These are phyloP conservation scores for Steinernema hermaphroditum DNA, from an alignment of 2,888 invertebrate genomes.

Conservation along the genomic window DNA sequence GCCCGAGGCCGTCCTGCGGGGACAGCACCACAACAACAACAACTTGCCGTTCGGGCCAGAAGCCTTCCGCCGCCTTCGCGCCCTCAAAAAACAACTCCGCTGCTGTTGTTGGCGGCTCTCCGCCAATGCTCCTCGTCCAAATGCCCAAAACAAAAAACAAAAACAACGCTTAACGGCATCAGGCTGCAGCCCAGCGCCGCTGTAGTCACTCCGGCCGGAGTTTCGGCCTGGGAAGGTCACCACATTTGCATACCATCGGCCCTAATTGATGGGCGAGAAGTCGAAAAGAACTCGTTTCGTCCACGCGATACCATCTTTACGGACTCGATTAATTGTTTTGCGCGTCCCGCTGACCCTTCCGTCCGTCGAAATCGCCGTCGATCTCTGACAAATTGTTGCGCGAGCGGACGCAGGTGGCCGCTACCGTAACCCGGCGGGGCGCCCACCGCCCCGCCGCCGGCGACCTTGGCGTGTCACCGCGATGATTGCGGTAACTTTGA, in stretches of 20 bases:
- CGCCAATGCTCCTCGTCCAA: slow-evolving; percentile 2
- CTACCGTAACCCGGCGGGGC: slow-evolving; percentile 13
- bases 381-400: slow-evolving; percentile 30
- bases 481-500: slow-evolving; percentile 30
- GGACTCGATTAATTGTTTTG: slow-evolving; percentile 22
- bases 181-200: not conserved
- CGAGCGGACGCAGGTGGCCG: slow-evolving; percentile 9
- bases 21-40: slow-evolving; percentile 30
- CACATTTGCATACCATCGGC: too few relatives aligned
- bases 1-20: not conserved
- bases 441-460: not conserved
- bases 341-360: slow-evolving; percentile 3
- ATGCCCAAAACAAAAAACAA: slow-evolving; percentile 31
- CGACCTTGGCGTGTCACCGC: slow-evolving; percentile 14
- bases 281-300: slow-evolving; percentile 21
- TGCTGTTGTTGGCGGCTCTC: slow-evolving; percentile 26
- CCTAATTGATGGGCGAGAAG: slow-evolving; percentile 27
- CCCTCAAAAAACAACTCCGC: slow-evolving; percentile 25
- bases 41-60: slow-evolving; percentile 2
- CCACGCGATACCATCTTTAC: slow-evolving; percentile 26
- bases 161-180: slow-evolving; percentile 26
- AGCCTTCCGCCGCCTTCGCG: not conserved
- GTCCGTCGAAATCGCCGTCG: not conserved
- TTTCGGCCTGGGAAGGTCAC: too few relatives aligned
- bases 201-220: too few relatives aligned